Base-by-base conservation (phyloP, 53 echinoderm and acorn worm species). In the Stichopus horrens region DNA sequence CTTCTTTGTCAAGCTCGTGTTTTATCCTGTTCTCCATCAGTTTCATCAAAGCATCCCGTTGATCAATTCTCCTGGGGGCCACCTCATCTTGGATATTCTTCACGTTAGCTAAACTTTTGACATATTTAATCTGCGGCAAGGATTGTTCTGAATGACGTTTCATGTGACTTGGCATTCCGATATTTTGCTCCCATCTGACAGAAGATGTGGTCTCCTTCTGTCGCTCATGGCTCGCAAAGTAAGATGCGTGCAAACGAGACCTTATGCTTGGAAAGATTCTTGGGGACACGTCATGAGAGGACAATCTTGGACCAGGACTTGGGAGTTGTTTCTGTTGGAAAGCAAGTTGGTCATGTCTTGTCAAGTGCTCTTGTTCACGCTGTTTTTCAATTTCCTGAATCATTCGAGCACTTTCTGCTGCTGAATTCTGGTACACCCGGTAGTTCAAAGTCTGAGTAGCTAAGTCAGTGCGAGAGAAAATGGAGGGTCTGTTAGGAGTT, bases 11-110 rank as follows among this genome's bases (percentile, higher is more conserved):
- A 55, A 87, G 75, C 21, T 87, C 87, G 14, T 73, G 74, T 73
- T 86, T 74, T 71, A 86, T 86, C 18, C 56, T 87, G 19, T 55
- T 53, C 58, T 87, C 87, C 55, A 87, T 75, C 87, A 87, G 74
- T 75, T 87, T 87, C 75, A 87, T 51, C 75, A 74, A 14, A 56
- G 20, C 6, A 9, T 74, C 21, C 9, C 9, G 71, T 18, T 85
- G 58, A 66, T 85, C 85, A 37, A 66, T 53, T 66, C 65, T 51
- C 8, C 52, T 52, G 21, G 55, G 10, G 7, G 73, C 18, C 21
- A 5, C 11, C 19, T 22, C 57, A 19, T 55, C 74, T 5, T 7
- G 52, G 55, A n/a, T 21, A 18, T 54, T 74, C 14, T 74, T 20
- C 8, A 52, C 19, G 4, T 65, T 37, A 4, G 86, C 86, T 22